These are phyloP conservation scores for Lipotes vexillifer DNA, from an alignment of 2,113 vertebrate genomes.

Conservation along the genomic window DNA sequence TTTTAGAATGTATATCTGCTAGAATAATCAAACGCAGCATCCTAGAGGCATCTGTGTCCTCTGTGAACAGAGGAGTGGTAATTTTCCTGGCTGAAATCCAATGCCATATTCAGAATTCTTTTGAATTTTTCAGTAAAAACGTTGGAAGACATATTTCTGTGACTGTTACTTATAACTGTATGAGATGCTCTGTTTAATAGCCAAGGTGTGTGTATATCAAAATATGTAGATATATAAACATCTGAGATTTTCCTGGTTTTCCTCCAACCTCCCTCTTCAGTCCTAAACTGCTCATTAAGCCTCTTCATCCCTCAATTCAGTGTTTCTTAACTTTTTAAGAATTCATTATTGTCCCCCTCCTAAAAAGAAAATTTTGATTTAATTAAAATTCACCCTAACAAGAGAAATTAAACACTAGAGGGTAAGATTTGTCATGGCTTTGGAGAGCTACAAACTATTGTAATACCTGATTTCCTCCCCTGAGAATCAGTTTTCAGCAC, in stretches of 20 bases:
- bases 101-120: neutral
- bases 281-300: neutral
- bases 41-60: neutral
- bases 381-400: neutral
- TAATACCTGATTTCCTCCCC: neutral
- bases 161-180: neutral
- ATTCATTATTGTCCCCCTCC: neutral
- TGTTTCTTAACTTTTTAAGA: neutral
- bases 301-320: neutral
- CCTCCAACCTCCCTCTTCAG: neutral
- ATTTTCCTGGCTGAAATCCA: constrained; percentile 31
- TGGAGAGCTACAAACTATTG: neutral
- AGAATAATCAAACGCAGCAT: neutral
- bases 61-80: neutral
- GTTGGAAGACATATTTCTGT: neutral
- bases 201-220: neutral
- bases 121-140: neutral
- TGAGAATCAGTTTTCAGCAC: neutral
- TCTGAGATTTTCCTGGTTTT: neutral
- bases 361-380: neutral
- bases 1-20: neutral
- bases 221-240: neutral
- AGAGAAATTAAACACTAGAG: neutral
- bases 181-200: neutral
- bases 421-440: neutral